Evolutionary conservation across 53 echinoderm and acorn worm species (phyloP).

Genomic region (Astropecten irregularis): DNA sequence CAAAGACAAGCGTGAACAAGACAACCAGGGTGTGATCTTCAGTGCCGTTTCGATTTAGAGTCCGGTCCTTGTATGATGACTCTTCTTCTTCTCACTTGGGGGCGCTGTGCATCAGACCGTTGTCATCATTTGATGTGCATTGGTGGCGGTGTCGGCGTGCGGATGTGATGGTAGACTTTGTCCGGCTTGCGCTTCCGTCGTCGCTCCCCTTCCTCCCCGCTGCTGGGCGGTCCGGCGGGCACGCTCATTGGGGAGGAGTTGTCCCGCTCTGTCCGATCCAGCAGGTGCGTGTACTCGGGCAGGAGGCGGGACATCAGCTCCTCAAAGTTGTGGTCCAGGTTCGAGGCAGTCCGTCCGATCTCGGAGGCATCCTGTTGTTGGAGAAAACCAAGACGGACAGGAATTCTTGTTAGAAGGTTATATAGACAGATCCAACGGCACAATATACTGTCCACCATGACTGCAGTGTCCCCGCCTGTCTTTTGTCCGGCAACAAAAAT

Average conservation of each 20-base stretch:
- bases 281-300: constrained; percentile 26
- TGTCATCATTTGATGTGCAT: constrained; percentile 62
- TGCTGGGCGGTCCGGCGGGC: constrained; percentile 39
- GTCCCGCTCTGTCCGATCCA: background rate
- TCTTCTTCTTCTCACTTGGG: too few relatives aligned
- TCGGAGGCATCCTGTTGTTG: constrained; percentile 37
- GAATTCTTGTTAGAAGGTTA: background rate
- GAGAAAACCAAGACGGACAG: background rate
- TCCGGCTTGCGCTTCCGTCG: constrained; percentile 64
- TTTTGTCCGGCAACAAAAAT: too few relatives aligned
- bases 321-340: background rate
- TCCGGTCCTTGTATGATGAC: too few relatives aligned
- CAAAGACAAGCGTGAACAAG: too few relatives aligned
- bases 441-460: too few relatives aligned
- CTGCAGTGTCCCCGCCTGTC: too few relatives aligned
- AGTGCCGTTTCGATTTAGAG: too few relatives aligned
- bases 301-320: constrained; percentile 29
- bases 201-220: constrained; percentile 53
- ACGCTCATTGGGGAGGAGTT: background rate
- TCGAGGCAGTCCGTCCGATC: constrained; percentile 28
- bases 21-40: too few relatives aligned
- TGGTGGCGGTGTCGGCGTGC: constrained; percentile 3
- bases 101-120: background rate
- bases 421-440: too few relatives aligned
- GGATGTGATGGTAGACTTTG: constrained; percentile 46